phyloP scores from a whole-genome alignment of 2,113 vertebrate species.

The Calidris pygmaea region DNA sequence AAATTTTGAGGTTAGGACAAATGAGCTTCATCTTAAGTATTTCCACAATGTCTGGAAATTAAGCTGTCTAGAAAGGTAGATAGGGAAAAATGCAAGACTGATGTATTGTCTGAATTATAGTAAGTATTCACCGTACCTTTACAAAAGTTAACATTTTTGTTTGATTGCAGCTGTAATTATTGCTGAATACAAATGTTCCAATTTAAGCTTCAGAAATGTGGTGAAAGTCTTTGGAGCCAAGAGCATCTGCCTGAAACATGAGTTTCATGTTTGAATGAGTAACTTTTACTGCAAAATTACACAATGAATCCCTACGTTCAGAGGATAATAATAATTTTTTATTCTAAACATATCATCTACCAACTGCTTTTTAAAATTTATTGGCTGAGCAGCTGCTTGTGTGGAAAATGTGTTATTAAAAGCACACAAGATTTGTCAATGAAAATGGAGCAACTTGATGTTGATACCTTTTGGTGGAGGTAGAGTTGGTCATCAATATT shows the following conservation, averaged over 20 bases:
- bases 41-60: neutral
- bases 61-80: neutral
- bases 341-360: conserved; percentile 44
- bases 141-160: conserved; percentile 35
- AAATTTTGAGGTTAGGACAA: neutral
- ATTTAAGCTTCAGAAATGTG: conserved; percentile 46
- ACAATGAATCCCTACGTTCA: conserved; percentile 16
- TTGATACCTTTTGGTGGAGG: neutral
- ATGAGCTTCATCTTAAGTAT: neutral
- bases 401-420: neutral
- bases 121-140: neutral
- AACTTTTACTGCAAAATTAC: conserved; percentile 61
- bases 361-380: conserved; percentile 52
- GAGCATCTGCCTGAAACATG: conserved; percentile 60
- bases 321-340: conserved; percentile 31
- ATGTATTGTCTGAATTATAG: neutral
- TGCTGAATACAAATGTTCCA: conserved; percentile 37
- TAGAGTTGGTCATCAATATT: neutral
- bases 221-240: conserved; percentile 55
- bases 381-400: neutral
- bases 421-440: neutral
- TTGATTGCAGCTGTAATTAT: conserved; percentile 58
- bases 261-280: conserved; percentile 37
- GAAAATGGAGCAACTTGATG: neutral
- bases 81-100: neutral